Conservation (phyloP, 2,113 vertebrate genomes). For the Gymnogyps californianus region DNA sequence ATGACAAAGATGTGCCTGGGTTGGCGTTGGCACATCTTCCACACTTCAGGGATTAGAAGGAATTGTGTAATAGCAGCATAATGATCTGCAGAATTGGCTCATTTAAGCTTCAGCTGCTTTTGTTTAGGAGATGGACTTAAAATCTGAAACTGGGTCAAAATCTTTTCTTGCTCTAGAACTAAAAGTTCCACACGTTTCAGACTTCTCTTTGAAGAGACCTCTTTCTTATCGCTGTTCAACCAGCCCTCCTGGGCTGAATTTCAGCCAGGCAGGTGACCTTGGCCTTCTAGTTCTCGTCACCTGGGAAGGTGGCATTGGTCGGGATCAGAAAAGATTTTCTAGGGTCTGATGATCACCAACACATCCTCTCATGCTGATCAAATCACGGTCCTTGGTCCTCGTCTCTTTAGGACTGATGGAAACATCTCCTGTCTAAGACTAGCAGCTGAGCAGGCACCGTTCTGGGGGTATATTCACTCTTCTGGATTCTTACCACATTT, state of each 20-base stretch:
- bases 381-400: neutral
- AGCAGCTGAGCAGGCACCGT: neutral
- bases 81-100: constrained; percentile 59
- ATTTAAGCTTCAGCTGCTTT: constrained; percentile 65
- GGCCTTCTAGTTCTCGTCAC: neutral
- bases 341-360: neutral
- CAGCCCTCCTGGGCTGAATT: neutral
- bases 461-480: neutral
- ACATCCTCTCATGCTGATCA: neutral
- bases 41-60: constrained; percentile 50
- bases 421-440: neutral
- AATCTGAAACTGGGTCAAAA: constrained; percentile 58
- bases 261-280: neutral
- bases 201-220: neutral
- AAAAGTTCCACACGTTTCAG: neutral
- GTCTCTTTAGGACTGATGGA: neutral
- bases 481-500: neutral
- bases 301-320: neutral
- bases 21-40: constrained; percentile 51
- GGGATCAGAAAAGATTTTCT: neutral
- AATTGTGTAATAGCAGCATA: constrained; percentile 64
- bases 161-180: constrained; percentile 30
- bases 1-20: constrained; percentile 55
- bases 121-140: constrained; percentile 52
- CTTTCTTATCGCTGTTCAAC: neutral